Evolutionary conservation across 2,797 vertebrate species (phyloP).

Genomic region (Chelon labrosus): DNA sequence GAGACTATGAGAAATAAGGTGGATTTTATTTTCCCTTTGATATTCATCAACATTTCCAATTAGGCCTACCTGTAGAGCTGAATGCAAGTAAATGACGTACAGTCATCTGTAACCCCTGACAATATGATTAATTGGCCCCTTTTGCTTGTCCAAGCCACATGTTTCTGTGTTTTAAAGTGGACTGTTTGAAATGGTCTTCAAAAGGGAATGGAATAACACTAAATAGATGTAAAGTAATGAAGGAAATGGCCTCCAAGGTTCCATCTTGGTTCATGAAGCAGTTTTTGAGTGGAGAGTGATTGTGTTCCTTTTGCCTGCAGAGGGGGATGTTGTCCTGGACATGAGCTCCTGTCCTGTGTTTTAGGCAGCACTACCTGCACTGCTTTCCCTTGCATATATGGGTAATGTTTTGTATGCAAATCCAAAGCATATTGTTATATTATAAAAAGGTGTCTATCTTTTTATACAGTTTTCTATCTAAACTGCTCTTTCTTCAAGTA

Average conservation of each 20-base stretch:
- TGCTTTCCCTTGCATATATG: constrained; percentile 52
- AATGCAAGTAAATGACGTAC: background rate
- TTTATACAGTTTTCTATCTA: constrained; percentile 9
- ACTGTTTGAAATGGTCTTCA: constrained; percentile 34
- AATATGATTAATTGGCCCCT: constrained; percentile 10
- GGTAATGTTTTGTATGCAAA: constrained; percentile 55
- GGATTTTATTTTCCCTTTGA: constrained; percentile 28
- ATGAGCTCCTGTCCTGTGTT: constrained; percentile 73
- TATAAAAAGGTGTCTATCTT: constrained; percentile 27
- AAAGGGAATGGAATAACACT: constrained; percentile 37
- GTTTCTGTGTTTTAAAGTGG: constrained; percentile 30
- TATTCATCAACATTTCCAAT: constrained; percentile 38
- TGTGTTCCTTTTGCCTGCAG: constrained; percentile 83
- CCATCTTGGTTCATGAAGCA: constrained; percentile 67
- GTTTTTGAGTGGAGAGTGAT: constrained; percentile 63
- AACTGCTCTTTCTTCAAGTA: constrained; percentile 25
- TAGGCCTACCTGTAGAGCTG: constrained; percentile 7
- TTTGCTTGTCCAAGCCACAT: constrained; percentile 30
- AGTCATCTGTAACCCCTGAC: constrained; percentile 19
- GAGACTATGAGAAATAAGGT: constrained; percentile 1
- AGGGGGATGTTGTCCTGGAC: constrained; percentile 87
- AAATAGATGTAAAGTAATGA: constrained; percentile 57
- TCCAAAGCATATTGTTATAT: constrained; percentile 43
- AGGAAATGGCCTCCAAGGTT: constrained; percentile 70
- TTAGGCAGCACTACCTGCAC: constrained; percentile 56